These are phyloP conservation scores for Gymnorhina tibicen DNA, from an alignment of 2,113 vertebrate genomes.

Conservation along the genomic window DNA sequence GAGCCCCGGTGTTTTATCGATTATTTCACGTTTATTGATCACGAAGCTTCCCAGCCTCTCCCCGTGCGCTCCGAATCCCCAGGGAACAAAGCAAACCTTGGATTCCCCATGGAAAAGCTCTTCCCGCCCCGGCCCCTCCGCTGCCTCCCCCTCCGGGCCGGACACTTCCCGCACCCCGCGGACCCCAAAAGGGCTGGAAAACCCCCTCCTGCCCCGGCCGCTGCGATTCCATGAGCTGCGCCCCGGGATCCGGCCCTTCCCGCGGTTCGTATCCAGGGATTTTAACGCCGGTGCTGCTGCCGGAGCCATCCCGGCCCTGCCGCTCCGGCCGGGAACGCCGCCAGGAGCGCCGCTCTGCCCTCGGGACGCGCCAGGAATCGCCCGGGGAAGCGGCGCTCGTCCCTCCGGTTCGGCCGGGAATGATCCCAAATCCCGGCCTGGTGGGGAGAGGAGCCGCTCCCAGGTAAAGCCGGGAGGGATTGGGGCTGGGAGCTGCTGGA, in stretches of 20 bases:
- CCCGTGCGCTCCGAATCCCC: neutral
- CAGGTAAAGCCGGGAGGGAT: neutral
- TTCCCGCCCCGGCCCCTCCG: accelerated
- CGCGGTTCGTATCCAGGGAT: neutral
- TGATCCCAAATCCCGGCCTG: neutral
- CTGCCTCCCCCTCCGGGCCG: neutral
- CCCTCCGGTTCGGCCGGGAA: neutral
- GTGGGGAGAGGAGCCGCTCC: neutral
- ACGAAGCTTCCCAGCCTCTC: neutral
- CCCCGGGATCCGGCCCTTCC: neutral
- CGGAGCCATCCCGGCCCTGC: neutral
- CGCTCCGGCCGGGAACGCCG: neutral
- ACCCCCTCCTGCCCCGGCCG: neutral
- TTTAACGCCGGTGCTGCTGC: neutral
- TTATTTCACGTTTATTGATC: neutral
- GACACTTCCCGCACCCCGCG: accelerated
- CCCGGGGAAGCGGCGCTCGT: accelerated
- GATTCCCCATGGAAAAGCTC: neutral
- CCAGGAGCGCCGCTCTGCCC: neutral
- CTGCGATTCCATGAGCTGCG: neutral
- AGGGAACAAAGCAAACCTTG: neutral
- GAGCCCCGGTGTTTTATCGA: accelerated
- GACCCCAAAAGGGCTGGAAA: neutral
- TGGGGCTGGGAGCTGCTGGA: neutral
- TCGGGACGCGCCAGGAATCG: neutral